phyloP scores from a whole-genome alignment of 1,140 invertebrate genomes.

The Zaprionus kolodkinae region DNA sequence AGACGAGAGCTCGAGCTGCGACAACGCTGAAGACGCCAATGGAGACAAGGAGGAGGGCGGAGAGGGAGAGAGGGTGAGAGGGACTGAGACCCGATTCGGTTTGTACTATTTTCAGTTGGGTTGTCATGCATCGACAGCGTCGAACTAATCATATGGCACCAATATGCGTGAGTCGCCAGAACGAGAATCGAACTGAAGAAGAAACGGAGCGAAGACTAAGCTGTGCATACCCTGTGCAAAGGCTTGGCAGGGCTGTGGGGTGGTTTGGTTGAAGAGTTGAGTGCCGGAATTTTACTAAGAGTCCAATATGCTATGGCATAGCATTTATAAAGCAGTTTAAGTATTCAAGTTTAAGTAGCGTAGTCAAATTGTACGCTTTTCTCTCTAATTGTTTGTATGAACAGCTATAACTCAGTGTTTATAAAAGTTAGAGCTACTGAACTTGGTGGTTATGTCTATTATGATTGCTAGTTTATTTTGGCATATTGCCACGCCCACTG shows the following conservation, averaged over 20 bases:
- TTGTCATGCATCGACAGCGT: constrained; percentile 70
- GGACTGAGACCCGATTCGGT: constrained; percentile 44
- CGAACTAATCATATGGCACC: constrained; percentile 80
- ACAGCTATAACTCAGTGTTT: no score
- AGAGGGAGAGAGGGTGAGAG: background rate
- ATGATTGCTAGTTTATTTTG: no score
- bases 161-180: constrained; percentile 59
- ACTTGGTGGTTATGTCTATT: no score
- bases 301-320: no score
- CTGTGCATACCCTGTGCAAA: background rate
- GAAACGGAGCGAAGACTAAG: background rate
- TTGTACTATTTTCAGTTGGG: constrained; percentile 54
- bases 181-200: background rate
- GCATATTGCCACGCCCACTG: no score
- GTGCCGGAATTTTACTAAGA: no score
- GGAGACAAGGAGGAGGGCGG: background rate
- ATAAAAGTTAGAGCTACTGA: no score
- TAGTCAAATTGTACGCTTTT: no score
- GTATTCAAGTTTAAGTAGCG: background rate
- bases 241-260: background rate
- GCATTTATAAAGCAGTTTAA: no score
- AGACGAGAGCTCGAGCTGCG: constrained; percentile 27
- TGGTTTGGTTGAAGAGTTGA: no score
- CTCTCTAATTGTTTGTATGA: no score
- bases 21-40: background rate